Evolutionary conservation across 2,888 invertebrate genomes (phyloP).

Genomic region (Argyresthia albistria): DNA sequence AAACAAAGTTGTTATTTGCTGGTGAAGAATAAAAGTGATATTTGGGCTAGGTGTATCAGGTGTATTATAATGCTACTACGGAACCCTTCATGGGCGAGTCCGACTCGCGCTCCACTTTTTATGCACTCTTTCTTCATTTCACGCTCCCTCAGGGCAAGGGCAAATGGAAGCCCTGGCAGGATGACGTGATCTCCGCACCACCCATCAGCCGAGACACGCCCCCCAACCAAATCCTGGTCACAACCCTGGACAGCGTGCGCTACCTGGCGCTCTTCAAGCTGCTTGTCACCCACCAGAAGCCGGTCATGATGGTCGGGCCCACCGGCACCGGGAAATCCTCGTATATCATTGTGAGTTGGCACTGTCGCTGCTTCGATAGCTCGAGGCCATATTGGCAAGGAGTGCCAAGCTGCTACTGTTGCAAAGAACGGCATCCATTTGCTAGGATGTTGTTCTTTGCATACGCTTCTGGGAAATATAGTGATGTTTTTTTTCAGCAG

Average conservation of each 20-base stretch:
- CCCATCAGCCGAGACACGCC: slow-evolving; percentile 90
- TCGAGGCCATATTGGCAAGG: too few species aligned
- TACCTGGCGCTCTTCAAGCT: slow-evolving; percentile 85
- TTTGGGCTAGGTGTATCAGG: too few species aligned
- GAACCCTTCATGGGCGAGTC: too few species aligned
- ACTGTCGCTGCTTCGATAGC: neutral
- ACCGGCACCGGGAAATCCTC: slow-evolving; percentile 97
- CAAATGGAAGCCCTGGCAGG: slow-evolving; percentile 94
- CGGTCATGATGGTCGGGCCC: slow-evolving; percentile 91
- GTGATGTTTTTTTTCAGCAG: too few species aligned
- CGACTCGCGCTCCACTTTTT: too few species aligned
- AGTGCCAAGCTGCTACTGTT: too few species aligned
- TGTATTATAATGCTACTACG: too few species aligned
- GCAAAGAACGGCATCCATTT: too few species aligned
- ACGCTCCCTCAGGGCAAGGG: slow-evolving; percentile 79
- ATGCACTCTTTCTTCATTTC: too few species aligned
- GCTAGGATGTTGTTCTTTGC: too few species aligned
- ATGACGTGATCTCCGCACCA: slow-evolving; percentile 82
- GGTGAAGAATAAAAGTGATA: too few species aligned
- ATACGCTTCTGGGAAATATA: too few species aligned
- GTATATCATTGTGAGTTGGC: slow-evolving; percentile 78
- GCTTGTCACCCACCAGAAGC: slow-evolving; percentile 85
- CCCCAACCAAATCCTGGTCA: slow-evolving; percentile 95
- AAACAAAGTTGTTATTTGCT: neutral
- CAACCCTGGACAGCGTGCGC: slow-evolving; percentile 91